Evolutionary conservation across 2,113 vertebrate species (phyloP), one percentile per base, ranked within the genome.

Genomic region (Cyanoramphus novaezelandiae): DNA sequence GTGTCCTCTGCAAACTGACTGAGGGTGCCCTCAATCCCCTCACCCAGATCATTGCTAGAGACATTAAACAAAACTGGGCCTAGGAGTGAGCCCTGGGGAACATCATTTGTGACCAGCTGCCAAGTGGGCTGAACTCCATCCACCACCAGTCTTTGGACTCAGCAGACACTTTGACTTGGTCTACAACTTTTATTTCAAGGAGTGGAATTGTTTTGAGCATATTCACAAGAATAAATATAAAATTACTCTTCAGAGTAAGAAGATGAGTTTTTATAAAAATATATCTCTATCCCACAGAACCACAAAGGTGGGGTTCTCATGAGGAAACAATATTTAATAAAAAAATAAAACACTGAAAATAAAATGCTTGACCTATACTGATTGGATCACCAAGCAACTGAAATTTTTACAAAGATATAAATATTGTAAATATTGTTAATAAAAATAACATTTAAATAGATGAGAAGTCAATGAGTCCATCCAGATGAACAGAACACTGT

Each of bases 391-490:
- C n/a, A 91, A 91, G 86, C 80, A 62, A 90, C 11, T 97, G 93
- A 97, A 96, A 96, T 93, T 87, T 86, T 88, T 60, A 5, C 14
- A 81, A 76, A 84, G 35, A 84, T 79, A 97, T 97, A 97, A 97
- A 97, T 97, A 97, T 96, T 64, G 96, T 81, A 96, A 96, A 97
- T 97, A 97, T 92, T 41, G 29, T 97, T 90, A 96, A 97, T 49
- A 97, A 97, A 97, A 97, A 96, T 93, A 95, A 92, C 55, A 86
- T 84, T 96, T 97, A 97, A 97, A 97, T 97, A 98, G 80, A 27
- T 3, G 25, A 27, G 60, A n/a, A 84, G 64, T 25, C 27, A 27
- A 27, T 3, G 53, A 83, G 81, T 76, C 46, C 64, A 29, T n/a
- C 39, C 46, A 29, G 65, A 46, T 8, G 69, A 82, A 60, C 31